Base-by-base conservation (phyloP, 2,888 invertebrate species). In the Galeruca laticollis region DNA sequence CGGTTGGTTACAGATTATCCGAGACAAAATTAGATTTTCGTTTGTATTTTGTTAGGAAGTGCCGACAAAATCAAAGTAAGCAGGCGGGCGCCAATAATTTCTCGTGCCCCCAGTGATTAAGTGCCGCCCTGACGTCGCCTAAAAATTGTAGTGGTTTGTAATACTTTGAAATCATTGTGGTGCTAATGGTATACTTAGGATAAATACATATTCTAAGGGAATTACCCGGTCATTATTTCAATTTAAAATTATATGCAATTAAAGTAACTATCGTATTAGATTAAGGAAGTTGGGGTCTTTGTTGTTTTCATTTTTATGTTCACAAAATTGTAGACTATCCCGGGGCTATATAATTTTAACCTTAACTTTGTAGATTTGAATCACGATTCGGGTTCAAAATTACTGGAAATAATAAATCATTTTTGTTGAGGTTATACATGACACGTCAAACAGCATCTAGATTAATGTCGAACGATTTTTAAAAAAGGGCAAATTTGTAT, bases 161-260 rank as follows among this genome's bases (percentile, higher is more conserved):
- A 75, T 76, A 77, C 77, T 75, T 77, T 76, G 72, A 80, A 81
- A 83, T 80, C 77, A 81, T 78, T 77, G 76, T 78, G 77, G 81
- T 82, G 83, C 82, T 84, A 84, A 84, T 84, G 81, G 83, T 82
- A 83, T 82, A 83, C 83, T 83, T 82, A 82, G 75, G 82, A 82
- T 84, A 84, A 84, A 82, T 82, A 84, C 79, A 83, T 77, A 80
- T 79, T 80, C 74, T 73, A 75, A 78, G 74, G 78, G 68, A 75
- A 73, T 76, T 74, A 80, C 77, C 82, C 80, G 77, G 77, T 81
- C 80, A 83, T 84, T 82, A 83, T 78, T 78, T 73, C 80, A 79
- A 80, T 79, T 81, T 81, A 75, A 82, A 84, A 84, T 84, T 84
- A 81, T 75, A 82, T 76, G 75, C 82, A 82, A 84, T 84, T 82